Evolutionary conservation across 1,140 invertebrate genomes (phyloP).

Genomic region (Grapholita molesta): DNA sequence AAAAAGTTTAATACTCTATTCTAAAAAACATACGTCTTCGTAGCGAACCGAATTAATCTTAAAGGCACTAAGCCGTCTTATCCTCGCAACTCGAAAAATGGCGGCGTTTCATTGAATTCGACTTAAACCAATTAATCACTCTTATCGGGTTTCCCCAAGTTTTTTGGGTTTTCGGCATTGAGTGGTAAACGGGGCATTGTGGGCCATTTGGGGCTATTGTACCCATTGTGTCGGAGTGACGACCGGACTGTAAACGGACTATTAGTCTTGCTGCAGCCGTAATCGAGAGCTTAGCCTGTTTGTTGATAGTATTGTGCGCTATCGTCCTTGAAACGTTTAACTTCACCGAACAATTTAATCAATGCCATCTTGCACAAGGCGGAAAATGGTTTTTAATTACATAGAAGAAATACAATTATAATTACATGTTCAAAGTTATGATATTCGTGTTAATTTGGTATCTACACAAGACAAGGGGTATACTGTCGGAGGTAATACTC

Average conservation of each 20-base stretch:
- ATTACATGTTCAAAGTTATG: too few relatives aligned
- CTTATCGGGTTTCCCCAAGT: conserved; percentile 67
- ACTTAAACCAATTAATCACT: conserved; percentile 74
- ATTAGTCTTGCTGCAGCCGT: conserved; percentile 54
- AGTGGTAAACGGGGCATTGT: conserved; percentile 58
- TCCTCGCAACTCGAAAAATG: conserved; percentile 37
- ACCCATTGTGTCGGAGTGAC: conserved; percentile 64
- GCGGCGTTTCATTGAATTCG: conserved; percentile 64
- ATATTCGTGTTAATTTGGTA: too few relatives aligned
- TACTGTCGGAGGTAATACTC: too few relatives aligned
- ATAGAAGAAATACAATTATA: too few relatives aligned
- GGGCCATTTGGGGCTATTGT: conserved; percentile 53
- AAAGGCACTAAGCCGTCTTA: conserved; percentile 31
- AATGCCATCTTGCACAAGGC: too few relatives aligned
- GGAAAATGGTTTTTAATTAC: too few relatives aligned
- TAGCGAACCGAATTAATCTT: conserved; percentile 2
- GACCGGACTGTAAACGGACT: conserved; percentile 43
- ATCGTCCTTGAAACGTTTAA: neutral
- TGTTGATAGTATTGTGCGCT: neutral
- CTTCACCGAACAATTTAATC: neutral
- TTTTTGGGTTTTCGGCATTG: conserved; percentile 65
- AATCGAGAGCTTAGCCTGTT: neutral
- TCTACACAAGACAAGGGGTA: too few relatives aligned
- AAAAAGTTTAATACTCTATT: neutral
- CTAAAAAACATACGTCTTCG: neutral